Conservation (phyloP, 2,113 vertebrate genomes). For the Thunnus thynnus region DNA sequence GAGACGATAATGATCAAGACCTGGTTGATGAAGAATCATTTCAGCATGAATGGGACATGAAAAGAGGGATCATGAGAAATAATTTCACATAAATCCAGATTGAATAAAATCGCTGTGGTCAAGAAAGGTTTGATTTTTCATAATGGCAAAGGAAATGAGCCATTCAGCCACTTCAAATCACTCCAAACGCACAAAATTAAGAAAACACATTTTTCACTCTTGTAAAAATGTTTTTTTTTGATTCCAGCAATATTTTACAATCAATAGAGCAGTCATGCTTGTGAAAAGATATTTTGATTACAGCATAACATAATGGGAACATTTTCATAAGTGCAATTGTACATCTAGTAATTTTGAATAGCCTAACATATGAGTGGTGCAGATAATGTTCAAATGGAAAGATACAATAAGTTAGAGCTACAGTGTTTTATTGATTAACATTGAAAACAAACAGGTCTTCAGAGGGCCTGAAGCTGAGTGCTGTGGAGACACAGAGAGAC, state of each 20-base stretch:
- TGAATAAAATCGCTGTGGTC: constrained; percentile 1
- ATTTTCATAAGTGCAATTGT: constrained; percentile 8
- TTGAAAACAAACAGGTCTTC: background rate
- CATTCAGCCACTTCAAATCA: constrained; percentile 34
- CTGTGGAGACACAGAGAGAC: background rate
- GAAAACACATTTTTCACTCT: constrained; percentile 21
- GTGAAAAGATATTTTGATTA: constrained; percentile 41
- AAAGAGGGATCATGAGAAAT: constrained; percentile 44
- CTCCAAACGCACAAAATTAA: constrained; percentile 31
- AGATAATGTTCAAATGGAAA: background rate
- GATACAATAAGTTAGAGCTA: background rate
- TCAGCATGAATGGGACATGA: constrained; percentile 25
- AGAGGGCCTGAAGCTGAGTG: background rate
- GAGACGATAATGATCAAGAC: background rate
- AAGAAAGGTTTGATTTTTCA: constrained; percentile 30
- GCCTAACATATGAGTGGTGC: background rate
- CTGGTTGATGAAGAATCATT: constrained; percentile 22
- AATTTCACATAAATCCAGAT: constrained; percentile 32
- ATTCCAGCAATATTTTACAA: constrained; percentile 10
- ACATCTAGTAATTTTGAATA: background rate
- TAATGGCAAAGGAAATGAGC: constrained; percentile 35
- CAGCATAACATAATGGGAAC: background rate
- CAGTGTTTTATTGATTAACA: background rate
- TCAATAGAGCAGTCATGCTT: constrained; percentile 26
- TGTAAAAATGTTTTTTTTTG: constrained; percentile 16